Conservation (phyloP, 1,140 invertebrate genomes). For the Rhagoletis zephyria region DNA sequence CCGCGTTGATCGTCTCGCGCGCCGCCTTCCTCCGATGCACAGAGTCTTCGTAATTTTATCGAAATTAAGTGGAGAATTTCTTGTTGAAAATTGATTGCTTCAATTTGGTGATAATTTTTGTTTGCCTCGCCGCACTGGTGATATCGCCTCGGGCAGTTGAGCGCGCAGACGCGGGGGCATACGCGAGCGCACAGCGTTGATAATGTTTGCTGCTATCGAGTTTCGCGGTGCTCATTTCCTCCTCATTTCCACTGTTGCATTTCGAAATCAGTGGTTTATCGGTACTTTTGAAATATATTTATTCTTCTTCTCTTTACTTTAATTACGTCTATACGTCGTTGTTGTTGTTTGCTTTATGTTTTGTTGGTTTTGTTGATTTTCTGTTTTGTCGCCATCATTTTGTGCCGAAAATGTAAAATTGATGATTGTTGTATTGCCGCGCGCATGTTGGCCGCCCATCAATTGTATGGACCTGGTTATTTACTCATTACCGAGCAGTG, state of each 20-base stretch:
- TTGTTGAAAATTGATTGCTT: constrained; percentile 59
- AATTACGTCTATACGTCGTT: constrained; percentile 40
- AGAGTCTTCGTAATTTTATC: constrained; percentile 53
- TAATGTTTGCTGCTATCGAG: constrained; percentile 7
- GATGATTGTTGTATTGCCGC: constrained; percentile 20
- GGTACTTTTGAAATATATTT: constrained; percentile 47
- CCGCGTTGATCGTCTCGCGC: not conserved
- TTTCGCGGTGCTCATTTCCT: constrained; percentile 29
- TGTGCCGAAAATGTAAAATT: constrained; percentile 51
- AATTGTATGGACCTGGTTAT: constrained; percentile 28
- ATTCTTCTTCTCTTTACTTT: constrained; percentile 37
- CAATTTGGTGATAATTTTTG: constrained; percentile 58
- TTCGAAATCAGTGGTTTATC: not conserved
- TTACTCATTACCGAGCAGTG: constrained; percentile 19
- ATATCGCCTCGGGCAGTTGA: not conserved
- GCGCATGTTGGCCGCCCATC: constrained; percentile 42
- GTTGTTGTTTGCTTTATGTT: not conserved
- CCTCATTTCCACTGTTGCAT: not conserved
- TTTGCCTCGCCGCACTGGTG: not conserved
- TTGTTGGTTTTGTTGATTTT: constrained; percentile 26
- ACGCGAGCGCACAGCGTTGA: not conserved
- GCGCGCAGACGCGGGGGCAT: not conserved
- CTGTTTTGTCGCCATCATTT: constrained; percentile 40
- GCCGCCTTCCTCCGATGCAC: not conserved
- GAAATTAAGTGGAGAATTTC: constrained; percentile 59